Percentiles rank a stretch among this genome's conserved stretches.
These are phyloP conservation scores for Scaptomyza cyrtandrae DNA, from an alignment of 2,888 invertebrate species.

Conservation along the genomic window DNA sequence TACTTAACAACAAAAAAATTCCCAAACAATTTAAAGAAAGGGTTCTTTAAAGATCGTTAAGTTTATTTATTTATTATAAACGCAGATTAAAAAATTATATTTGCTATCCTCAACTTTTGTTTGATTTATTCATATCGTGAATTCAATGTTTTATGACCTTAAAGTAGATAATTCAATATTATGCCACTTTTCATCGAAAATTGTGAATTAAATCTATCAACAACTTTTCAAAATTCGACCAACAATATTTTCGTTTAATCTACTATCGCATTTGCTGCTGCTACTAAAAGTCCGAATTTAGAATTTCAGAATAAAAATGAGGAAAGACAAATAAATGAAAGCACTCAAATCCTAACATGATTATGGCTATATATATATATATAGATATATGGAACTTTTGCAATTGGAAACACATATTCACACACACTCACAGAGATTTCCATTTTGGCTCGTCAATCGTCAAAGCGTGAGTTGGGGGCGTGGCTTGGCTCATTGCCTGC, in stretches of 20 bases:
- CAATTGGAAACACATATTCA: slow-evolving; percentile 33
- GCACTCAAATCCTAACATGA: slow-evolving; percentile 47
- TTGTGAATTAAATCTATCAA: slow-evolving; percentile 3
- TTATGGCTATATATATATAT: slow-evolving; percentile 29
- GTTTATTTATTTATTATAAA: too few species aligned
- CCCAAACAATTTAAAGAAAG: too few species aligned
- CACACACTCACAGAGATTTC: slow-evolving; percentile 1
- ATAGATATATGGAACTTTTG: slow-evolving; percentile 14
- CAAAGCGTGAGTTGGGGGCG: slow-evolving; percentile 21
- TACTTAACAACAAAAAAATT: too few species aligned
- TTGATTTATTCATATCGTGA: too few species aligned
- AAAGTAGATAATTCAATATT: too few species aligned
- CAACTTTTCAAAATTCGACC: slow-evolving; percentile 9
- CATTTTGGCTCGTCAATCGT: slow-evolving; percentile 60
- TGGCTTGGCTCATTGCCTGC: slow-evolving; percentile 29
- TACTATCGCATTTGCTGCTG: background rate
- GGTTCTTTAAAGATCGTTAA: too few species aligned
- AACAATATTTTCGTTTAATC: slow-evolving; percentile 17
- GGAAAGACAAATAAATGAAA: background rate
- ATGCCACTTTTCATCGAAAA: background rate
- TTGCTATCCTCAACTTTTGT: too few species aligned
- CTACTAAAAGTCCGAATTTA: slow-evolving; percentile 29
- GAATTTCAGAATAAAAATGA: slow-evolving; percentile 9
- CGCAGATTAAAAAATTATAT: too few species aligned
- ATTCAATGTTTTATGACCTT: too few species aligned